Evolutionary conservation across 2,888 invertebrate species (phyloP).

Genomic region (Epinotia demarniana): DNA sequence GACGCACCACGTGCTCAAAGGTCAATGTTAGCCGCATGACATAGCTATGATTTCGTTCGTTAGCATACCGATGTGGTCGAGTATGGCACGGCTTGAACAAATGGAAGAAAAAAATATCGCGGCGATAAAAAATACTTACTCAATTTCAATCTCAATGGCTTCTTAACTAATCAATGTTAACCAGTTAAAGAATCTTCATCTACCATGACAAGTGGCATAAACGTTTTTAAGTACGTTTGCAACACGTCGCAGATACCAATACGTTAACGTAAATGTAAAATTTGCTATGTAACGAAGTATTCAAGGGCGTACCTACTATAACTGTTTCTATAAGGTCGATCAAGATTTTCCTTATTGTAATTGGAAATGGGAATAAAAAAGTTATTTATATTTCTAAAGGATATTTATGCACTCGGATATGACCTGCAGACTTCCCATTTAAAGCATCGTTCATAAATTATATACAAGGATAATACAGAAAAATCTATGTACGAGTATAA

Average conservation of each 20-base stretch:
- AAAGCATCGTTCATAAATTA: too few species aligned
- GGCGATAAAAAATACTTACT: not conserved
- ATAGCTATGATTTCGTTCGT: conserved; percentile 35
- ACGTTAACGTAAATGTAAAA: not conserved
- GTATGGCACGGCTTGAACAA: not conserved
- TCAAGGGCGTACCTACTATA: too few species aligned
- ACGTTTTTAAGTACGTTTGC: not conserved
- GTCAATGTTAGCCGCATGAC: conserved; percentile 50
- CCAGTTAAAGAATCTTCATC: not conserved
- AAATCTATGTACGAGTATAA: too few species aligned
- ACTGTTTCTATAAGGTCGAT: too few species aligned
- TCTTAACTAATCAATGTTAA: not conserved
- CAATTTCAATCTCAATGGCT: conserved; percentile 4
- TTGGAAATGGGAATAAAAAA: too few species aligned
- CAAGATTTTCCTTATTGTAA: too few species aligned
- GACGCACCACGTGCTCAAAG: conserved; percentile 46
- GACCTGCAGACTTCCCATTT: too few species aligned
- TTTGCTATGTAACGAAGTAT: not conserved
- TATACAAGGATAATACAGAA: too few species aligned
- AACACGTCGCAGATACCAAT: not conserved
- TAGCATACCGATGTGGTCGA: conserved; percentile 10
- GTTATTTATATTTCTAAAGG: too few species aligned
- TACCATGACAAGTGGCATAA: not conserved
- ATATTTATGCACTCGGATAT: too few species aligned
- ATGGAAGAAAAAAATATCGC: not conserved